Evolutionary conservation across 1,140 invertebrate species (phyloP).

Genomic region (Drosophila melanogaster): Release_6_plus_ISO1_MT NT_033779.5:2196501-2197000

Average conservation of each 20-base stretch:
- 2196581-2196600: slow-evolving; percentile 71
- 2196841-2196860: slow-evolving; percentile 24
- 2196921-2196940: slow-evolving; percentile 29
- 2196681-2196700: slow-evolving; percentile 52
- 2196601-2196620: slow-evolving; percentile 83
- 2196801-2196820: slow-evolving; percentile 79
- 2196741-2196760: neutral
- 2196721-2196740: neutral
- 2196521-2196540: slow-evolving; percentile 25
- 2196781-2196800: slow-evolving; percentile 83
- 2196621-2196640: slow-evolving; percentile 84
- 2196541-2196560: slow-evolving; percentile 26
- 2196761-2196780: slow-evolving; percentile 71
- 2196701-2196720: slow-evolving; percentile 58
- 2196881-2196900: slow-evolving; percentile 45
- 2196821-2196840: slow-evolving; percentile 43
- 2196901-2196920: slow-evolving; percentile 43
- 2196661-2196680: slow-evolving; percentile 2
- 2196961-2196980: slow-evolving; percentile 78
- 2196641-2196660: slow-evolving; percentile 78
- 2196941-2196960: slow-evolving; percentile 27
- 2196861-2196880: slow-evolving; percentile 7
- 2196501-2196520: slow-evolving; percentile 16
- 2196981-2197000: slow-evolving; percentile 84
- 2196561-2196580: slow-evolving; percentile 31